Percentiles rank a stretch among this genome's conserved stretches.
phyloP scores from a whole-genome alignment of 2,797 vertebrate species.

The Channa striata region DNA sequence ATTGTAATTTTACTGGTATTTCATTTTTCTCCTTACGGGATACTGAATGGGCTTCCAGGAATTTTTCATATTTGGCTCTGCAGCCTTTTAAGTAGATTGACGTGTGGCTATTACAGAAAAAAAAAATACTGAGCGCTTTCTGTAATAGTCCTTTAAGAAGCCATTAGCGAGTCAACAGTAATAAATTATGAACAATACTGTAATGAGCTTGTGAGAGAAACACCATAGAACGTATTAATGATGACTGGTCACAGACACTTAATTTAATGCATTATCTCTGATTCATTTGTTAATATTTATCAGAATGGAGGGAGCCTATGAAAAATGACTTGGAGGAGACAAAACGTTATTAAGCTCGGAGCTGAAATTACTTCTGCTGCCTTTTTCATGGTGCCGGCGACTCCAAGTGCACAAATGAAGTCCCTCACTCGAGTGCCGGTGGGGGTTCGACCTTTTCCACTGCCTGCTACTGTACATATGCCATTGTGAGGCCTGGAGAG shows the following conservation, averaged over 20 bases:
- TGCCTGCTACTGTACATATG: slow-evolving; percentile 14
- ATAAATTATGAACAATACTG: slow-evolving; percentile 84
- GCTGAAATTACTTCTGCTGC: slow-evolving; percentile 72
- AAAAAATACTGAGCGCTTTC: slow-evolving; percentile 66
- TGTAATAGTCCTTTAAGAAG: slow-evolving; percentile 83
- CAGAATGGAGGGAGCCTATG: slow-evolving; percentile 62
- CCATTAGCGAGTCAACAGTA: slow-evolving; percentile 84
- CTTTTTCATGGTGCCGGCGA: slow-evolving; percentile 52
- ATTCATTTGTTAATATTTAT: slow-evolving; percentile 87
- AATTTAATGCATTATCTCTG: slow-evolving; percentile 82
- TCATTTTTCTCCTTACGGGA: slow-evolving; percentile 53
- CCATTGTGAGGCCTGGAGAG: neutral
- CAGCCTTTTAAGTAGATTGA: slow-evolving; percentile 73
- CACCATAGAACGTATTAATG: slow-evolving; percentile 79
- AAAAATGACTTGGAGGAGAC: slow-evolving; percentile 70
- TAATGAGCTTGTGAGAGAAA: slow-evolving; percentile 80
- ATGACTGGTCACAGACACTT: slow-evolving; percentile 80
- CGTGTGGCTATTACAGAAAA: slow-evolving; percentile 72
- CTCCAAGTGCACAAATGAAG: slow-evolving; percentile 59
- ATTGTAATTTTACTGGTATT: slow-evolving; percentile 33
- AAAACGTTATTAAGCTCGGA: slow-evolving; percentile 72
- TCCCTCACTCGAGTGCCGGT: slow-evolving; percentile 12
- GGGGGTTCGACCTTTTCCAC: slow-evolving; percentile 36
- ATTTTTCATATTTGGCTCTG: slow-evolving; percentile 58
- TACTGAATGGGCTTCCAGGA: slow-evolving; percentile 52